Conservation (phyloP, 2,797 vertebrate genomes). For the Serranus cabrilla region DNA sequence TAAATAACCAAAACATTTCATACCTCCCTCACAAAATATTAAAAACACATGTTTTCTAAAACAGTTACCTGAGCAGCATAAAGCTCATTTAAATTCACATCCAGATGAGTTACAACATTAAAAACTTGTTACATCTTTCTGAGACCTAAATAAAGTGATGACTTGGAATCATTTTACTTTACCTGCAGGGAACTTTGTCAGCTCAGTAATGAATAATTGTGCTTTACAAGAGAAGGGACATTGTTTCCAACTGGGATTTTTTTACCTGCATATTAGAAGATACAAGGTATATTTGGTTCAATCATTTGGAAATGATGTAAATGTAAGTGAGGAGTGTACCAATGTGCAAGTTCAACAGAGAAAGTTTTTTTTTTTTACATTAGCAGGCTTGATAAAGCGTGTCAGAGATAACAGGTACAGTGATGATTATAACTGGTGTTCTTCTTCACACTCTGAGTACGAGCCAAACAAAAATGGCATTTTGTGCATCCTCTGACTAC, state of each 20-base stretch:
- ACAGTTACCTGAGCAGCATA: not conserved
- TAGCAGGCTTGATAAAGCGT: too few relatives aligned
- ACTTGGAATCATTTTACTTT: slow-evolving; percentile 7
- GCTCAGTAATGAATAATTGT: slow-evolving; percentile 22
- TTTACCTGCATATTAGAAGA: not conserved
- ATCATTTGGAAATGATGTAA: slow-evolving; percentile 12
- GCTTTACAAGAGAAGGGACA: slow-evolving; percentile 14
- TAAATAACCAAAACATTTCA: not conserved
- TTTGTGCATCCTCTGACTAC: too few relatives aligned
- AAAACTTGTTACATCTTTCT: not conserved
- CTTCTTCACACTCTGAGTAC: too few relatives aligned
- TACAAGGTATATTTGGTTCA: slow-evolving; percentile 3
- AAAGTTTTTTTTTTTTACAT: too few relatives aligned
- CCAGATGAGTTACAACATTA: not conserved
- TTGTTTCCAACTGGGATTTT: not conserved
- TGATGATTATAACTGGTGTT: too few relatives aligned
- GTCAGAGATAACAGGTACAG: too few relatives aligned
- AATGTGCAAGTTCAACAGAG: too few relatives aligned
- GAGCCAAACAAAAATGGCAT: too few relatives aligned
- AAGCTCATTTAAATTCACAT: not conserved
- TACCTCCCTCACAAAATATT: not conserved
- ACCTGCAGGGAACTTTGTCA: slow-evolving; percentile 10
- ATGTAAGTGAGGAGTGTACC: not conserved
- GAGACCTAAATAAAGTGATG: slow-evolving; percentile 16
- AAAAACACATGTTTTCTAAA: not conserved